Evolutionary conservation across 2,113 vertebrate species (phyloP), one percentile per base, ranked within the genome.

Genomic region (Dicrurus megarhynchus): DNA sequence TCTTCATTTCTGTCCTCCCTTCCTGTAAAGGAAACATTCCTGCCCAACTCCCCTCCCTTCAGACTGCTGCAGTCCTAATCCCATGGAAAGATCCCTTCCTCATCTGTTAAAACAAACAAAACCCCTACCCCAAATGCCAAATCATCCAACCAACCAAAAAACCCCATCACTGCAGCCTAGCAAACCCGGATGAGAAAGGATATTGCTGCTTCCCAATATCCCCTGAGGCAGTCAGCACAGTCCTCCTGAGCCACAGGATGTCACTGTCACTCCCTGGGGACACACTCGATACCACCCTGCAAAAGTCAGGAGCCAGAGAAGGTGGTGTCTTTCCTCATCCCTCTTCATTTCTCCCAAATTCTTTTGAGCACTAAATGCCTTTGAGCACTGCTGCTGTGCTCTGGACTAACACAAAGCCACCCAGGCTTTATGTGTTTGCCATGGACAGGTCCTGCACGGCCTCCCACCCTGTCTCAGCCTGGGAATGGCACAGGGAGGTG

Each of bases 91-190:
- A 63, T 13, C 39, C 37, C 37, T 69, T 75, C 26, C 65, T 89
- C 27, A 68, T 44, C 21, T 47, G 23, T 33, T 67, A 30, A 73
- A 79, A 78, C 6, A 70, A 55, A 74, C 28, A 23, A 33, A 52
- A 39, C 2, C 5, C 8, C 11, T 22, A 7, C 7, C 11, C 41
- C 53, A 27, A 64, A 49, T 5, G 12, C 10, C 80, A 70, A 70
- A 50, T 8, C 30, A 69, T 35, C 27, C 11, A 28, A 63, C 7
- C 6, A 35, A 59, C 10, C 5, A 35, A n/a, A 52, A 16, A 37
- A 7, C 0, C 6, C 17, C 27, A 37, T 16, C 26, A 42, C 0
- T 1, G 0, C 46, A 41, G 65, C 12, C 2, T 10, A 63, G 20
- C 61, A 75, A 63, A 33, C 7, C 35, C 4, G 23, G 65, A 14